phyloP scores from a whole-genome alignment of 1,140 invertebrate genomes.

The Cotesia chilonis region DNA sequence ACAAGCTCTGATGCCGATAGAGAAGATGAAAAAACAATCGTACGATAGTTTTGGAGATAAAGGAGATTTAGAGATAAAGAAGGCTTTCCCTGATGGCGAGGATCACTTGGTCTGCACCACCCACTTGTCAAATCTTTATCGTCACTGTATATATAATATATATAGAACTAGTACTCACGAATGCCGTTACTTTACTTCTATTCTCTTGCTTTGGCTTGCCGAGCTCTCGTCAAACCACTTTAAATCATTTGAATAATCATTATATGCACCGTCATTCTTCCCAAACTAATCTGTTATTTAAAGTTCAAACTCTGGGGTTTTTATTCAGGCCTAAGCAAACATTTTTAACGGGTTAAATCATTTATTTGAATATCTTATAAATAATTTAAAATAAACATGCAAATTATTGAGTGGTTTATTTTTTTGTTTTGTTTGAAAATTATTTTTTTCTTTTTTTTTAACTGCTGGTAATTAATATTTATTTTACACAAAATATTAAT shows the following conservation, averaged over 20 bases:
- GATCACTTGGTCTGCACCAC: constrained; percentile 53
- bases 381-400: no score
- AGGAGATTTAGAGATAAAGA: constrained; percentile 36
- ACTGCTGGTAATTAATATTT: no score
- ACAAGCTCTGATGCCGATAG: not conserved
- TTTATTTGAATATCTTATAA: no score
- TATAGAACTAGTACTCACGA: no score
- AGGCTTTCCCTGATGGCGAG: constrained; percentile 53
- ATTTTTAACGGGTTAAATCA: no score
- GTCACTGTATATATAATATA: not conserved
- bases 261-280: constrained; percentile 59
- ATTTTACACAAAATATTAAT: no score
- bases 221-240: constrained; percentile 42
- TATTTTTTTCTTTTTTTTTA: no score
- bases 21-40: constrained; percentile 22
- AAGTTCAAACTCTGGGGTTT: constrained; percentile 31
- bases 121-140: constrained; percentile 18
- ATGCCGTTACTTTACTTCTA: no score
- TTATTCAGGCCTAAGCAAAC: no score
- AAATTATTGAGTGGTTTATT: no score
- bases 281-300: constrained; percentile 57
- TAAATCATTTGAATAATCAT: constrained; percentile 64
- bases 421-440: no score
- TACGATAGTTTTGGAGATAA: constrained; percentile 14
- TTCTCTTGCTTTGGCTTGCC: no score